Base-by-base conservation (phyloP, 2,888 invertebrate genomes). In the Pogonocherus hispidulus region DNA sequence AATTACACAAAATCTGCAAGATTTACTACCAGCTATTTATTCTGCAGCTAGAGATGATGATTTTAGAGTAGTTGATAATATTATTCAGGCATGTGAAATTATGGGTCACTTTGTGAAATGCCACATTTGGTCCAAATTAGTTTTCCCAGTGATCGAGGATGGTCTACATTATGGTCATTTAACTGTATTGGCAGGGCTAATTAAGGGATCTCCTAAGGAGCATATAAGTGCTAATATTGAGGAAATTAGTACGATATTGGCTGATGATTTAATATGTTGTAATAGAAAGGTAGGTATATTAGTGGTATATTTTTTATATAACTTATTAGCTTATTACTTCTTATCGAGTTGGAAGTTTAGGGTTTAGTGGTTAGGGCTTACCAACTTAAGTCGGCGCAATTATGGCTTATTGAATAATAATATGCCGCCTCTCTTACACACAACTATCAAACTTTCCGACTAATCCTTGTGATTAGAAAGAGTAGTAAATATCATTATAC, bases 91-190 rank as follows among this genome's bases (percentile, higher is more conserved):
- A 1, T 90, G 93, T 0, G 90, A 92, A 81, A 86, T 93, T 56
- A 88, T 94, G 72, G 95, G 77, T 9, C 91, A 91, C 80, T 95
- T 95, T 85, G 91, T 95, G 51, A 87, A 87, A 0, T 90, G 91
- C 0, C 87, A 89, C 18, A 89, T 90, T 0, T 94, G 92, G 90
- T 91, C 90, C 84, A 89, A 90, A 46, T 84, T 93, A 2, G 82
- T 93, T n/a, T 85, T 92, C 65, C 88, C 91, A 0, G 89, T 90
- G 2, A 84, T 92, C 63, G 90, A 91, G 72, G 87, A 87, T 59
- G 84, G 82, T 23, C 82, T 86, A 9, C 86, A 87, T 60, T 80
- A 82, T 69, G 89, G 89, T 1, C 88, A 89, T 54, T 84, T 94
- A 3, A 82, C 87, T 22, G 88, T 93, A 8, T 85, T 93, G 23